Base-by-base conservation (phyloP, 2,113 vertebrate species). In the Nibea coibor region DNA sequence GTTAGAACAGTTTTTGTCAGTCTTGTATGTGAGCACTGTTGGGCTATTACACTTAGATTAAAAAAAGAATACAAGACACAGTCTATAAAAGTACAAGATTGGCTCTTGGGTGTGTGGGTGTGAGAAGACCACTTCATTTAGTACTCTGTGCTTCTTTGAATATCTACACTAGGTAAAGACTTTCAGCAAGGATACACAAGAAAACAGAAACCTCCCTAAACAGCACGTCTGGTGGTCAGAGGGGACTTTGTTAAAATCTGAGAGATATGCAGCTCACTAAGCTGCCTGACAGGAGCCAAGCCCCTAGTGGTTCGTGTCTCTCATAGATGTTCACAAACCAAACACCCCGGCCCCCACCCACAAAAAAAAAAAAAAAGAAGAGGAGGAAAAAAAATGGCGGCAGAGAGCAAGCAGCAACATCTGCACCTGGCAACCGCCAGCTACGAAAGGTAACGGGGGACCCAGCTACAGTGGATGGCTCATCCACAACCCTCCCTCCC, bases 161-260 rank as follows among this genome's bases (percentile, higher is more conserved):
- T 73, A 75, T 72, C 43, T 70, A 50, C 57, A 35, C 31, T 0
- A 8, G 57, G 73, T 78, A 70, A 62, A 56, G 31, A 62, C 56
- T 69, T 26, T 70, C 17, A 64, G 35, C 43, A n/a, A 63, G 39
- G 53, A 71, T 14, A 5, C 19, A 72, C 28, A 16, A 66, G 43
- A 65, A 86, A 71, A 90, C 53, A 76, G 62, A 78, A 83, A 72
- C n/a, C 14, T 83, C 79, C 76, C 81, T 22, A 35, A 90, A 72
- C 88, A 88, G 87, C 73, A 75, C 24, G 70, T 82, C 71, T 78
- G 84, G 39, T 80, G 82, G 89, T 91, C 90, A 87, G 86, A 50
- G 68, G 88, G 92, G 89, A 91, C 72, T 26, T 93, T 88, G 87
- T 91, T 92, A 91, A 92, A 94, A 92, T 91, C 53, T 35, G 75